Conservation (phyloP, 2,113 vertebrate genomes). For the Tupaia chinensis region DNA sequence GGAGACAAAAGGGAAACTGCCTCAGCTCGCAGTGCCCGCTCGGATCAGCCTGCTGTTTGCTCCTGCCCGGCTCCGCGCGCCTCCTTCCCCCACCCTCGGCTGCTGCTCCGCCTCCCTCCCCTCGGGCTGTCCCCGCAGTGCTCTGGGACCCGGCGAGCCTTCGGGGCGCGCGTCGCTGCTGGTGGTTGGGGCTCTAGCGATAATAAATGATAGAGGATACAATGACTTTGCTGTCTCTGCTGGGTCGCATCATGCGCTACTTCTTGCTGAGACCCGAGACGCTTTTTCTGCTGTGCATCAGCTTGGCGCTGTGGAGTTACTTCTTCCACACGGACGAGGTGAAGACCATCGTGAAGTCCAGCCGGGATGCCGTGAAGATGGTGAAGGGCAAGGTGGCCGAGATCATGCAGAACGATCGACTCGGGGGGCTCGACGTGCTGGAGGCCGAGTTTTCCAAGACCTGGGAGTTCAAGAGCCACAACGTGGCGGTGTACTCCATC, state of each 20-base stretch:
- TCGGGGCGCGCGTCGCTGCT: slow-evolving; percentile 78
- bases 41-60: background rate
- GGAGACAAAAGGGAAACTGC: slow-evolving; percentile 78
- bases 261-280: slow-evolving; percentile 99
- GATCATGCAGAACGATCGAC: slow-evolving; percentile 97
- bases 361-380: slow-evolving; percentile 98
- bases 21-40: background rate
- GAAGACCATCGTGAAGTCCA: slow-evolving; percentile 99
- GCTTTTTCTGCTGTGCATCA: slow-evolving; percentile 97
- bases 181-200: slow-evolving; percentile 78
- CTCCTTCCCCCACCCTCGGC: background rate
- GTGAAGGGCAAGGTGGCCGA: slow-evolving; percentile 99
- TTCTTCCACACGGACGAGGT: slow-evolving; percentile 99
- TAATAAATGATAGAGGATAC: slow-evolving; percentile 99
- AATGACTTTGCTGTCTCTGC: slow-evolving; percentile 98
- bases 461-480: slow-evolving; percentile 97
- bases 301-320: slow-evolving; percentile 98
- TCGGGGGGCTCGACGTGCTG: slow-evolving; percentile 95
- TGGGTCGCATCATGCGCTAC: slow-evolving; percentile 99
- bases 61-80: background rate
- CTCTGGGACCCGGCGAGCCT: slow-evolving; percentile 62
- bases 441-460: slow-evolving; percentile 98
- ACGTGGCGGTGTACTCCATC: slow-evolving; percentile 97
- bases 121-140: slow-evolving; percentile 26
- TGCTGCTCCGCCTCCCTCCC: slow-evolving; percentile 31